Percentiles rank a stretch among this genome's conserved stretches.
phyloP scores from a whole-genome alignment of 2,888 invertebrate genomes.

The Thera obeliscata region DNA sequence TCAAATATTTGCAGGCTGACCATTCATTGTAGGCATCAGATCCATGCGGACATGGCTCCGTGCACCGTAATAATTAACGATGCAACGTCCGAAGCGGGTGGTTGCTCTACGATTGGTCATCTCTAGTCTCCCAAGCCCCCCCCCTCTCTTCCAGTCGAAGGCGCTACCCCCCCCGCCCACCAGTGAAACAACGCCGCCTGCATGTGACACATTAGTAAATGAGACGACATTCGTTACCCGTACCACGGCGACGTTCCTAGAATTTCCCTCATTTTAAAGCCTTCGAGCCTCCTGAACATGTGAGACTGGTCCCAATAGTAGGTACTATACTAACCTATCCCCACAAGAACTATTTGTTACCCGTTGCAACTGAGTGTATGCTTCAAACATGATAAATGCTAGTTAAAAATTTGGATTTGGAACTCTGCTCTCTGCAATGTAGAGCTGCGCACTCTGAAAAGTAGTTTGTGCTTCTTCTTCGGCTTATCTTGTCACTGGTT shows the following conservation, averaged over 20 bases:
- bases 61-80: constrained; percentile 69
- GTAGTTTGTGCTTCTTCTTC: constrained; percentile 12
- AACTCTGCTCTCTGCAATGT: constrained; percentile 33
- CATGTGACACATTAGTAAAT: constrained; percentile 86
- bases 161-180: constrained; percentile 45
- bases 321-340: constrained; percentile 26
- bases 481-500: too few relatives aligned
- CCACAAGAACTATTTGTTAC: constrained; percentile 38
- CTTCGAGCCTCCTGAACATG: constrained; percentile 43
- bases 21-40: constrained; percentile 24
- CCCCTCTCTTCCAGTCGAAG: constrained; percentile 34
- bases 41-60: constrained; percentile 43
- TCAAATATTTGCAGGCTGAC: not conserved
- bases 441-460: constrained; percentile 27
- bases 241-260: constrained; percentile 55
- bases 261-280: constrained; percentile 68
- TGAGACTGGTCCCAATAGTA: constrained; percentile 33
- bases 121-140: constrained; percentile 43
- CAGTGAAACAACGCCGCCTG: constrained; percentile 81
- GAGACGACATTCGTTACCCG: constrained; percentile 84
- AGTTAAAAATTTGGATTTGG: constrained; percentile 40
- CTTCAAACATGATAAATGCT: constrained; percentile 37
- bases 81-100: constrained; percentile 63
- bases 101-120: constrained; percentile 73
- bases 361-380: constrained; percentile 37